These are phyloP conservation scores for Martes flavigula DNA, from an alignment of 2,797 vertebrate species.

Conservation along the genomic window DNA sequence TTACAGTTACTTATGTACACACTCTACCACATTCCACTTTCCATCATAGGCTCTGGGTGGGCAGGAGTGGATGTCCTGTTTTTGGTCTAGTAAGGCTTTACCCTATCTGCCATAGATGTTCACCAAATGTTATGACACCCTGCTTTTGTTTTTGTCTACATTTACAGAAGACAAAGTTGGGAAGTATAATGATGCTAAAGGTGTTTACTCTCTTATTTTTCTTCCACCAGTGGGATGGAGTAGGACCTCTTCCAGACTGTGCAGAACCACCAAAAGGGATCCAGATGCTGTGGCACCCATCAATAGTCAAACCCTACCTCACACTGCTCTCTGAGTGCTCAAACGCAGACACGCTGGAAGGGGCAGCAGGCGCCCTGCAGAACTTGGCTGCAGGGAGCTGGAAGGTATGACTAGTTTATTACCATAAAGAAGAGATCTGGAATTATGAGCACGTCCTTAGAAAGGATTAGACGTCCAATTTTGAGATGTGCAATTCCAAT, in stretches of 20 bases:
- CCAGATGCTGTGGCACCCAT: slow-evolving; percentile 99
- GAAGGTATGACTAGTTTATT: slow-evolving; percentile 90
- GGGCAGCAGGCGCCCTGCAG: slow-evolving; percentile 97
- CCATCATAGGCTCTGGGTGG: accelerated
- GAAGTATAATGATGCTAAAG: slow-evolving; percentile 58
- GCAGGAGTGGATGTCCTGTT: neutral
- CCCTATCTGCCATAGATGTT: accelerated
- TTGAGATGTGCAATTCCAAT: neutral
- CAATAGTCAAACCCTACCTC: slow-evolving; percentile 99
- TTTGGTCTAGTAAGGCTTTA: accelerated
- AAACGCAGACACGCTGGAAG: slow-evolving; percentile 98
- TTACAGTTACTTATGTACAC: neutral
- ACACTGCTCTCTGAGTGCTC: slow-evolving; percentile 99
- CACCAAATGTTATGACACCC: neutral
- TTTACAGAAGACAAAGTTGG: neutral
- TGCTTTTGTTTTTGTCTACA: neutral
- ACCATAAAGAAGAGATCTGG: slow-evolving; percentile 57
- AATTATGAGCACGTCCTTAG: neutral
- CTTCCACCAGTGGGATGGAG: slow-evolving; percentile 95
- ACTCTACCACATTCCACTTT: neutral
- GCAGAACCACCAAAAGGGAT: slow-evolving; percentile 97
- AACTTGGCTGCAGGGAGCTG: slow-evolving; percentile 99
- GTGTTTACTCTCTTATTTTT: slow-evolving; percentile 69
- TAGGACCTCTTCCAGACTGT: slow-evolving; percentile 96
- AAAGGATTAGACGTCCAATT: neutral